Percentiles rank a stretch among this genome's conserved stretches.
Evolutionary conservation across 2,888 invertebrate genomes (phyloP).

Genomic region (Chymomyza fuscimana): DNA sequence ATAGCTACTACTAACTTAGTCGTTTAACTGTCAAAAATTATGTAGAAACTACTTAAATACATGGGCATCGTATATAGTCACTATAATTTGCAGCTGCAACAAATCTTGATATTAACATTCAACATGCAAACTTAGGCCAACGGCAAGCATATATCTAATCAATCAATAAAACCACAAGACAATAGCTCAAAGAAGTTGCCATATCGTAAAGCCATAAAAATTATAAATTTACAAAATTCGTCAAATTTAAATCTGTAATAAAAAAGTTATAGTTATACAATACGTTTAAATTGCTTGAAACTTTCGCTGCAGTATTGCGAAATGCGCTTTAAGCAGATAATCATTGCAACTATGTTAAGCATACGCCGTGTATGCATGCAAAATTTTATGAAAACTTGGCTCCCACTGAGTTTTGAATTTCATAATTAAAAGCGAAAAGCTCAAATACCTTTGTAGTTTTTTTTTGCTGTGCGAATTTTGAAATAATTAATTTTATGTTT

Average conservation of each 20-base stretch:
- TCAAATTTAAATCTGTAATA: not conserved
- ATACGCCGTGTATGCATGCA: not conserved
- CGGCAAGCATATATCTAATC: slow-evolving; percentile 50
- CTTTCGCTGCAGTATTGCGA: not conserved
- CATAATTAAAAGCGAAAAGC: no score
- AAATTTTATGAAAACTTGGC: no score
- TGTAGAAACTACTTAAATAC: slow-evolving; percentile 3
- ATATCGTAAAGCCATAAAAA: slow-evolving; percentile 3
- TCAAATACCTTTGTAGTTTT: no score
- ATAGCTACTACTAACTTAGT: slow-evolving; percentile 7
- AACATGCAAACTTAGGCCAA: slow-evolving; percentile 25
- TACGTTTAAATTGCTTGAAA: not conserved
- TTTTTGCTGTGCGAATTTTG: no score
- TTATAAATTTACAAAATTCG: not conserved
- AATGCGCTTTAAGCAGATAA: not conserved
- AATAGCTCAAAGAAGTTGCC: not conserved
- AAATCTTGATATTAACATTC: slow-evolving; percentile 13
- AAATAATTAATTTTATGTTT: no score
- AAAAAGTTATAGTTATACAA: not conserved
- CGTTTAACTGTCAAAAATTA: slow-evolving; percentile 11
- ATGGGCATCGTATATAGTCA: not conserved
- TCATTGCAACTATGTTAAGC: not conserved
- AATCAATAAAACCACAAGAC: slow-evolving; percentile 41
- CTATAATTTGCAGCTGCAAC: slow-evolving; percentile 13
- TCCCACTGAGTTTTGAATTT: no score